Base-by-base conservation (phyloP, 2,113 vertebrate genomes). In the Gnathonemus echidnorhynchus region DNA sequence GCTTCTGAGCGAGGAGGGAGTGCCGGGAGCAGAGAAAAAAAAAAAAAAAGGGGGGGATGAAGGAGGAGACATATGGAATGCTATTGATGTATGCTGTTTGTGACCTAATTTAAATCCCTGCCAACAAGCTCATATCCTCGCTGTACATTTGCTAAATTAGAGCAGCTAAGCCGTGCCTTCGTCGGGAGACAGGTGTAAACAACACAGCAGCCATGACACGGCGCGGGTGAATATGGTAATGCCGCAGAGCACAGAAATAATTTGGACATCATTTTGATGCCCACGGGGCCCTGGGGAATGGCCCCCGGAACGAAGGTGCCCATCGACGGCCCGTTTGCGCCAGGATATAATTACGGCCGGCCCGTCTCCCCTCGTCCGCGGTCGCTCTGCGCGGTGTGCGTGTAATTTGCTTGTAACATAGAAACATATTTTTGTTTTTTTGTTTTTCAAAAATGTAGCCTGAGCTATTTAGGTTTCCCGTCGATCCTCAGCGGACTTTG, bases 81-180 rank as follows among this genome's bases (percentile, higher is more conserved):
- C 95, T 94, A 95, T 95, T 96, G 95, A 96, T 96, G 95, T 96
- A 96, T 96, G 96, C 96, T 93, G 93, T 94, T 95, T 93, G 94
- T 96, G 95, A 96, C 96, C 96, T 95, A 95, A 96, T 96, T 96
- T 96, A 96, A 96, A 95, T 95, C 95, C 93, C 92, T 95, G 95
- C 95, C 96, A 95, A 95, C 93, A 92, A 93, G 92, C 95, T 96
- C 95, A 95, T 96, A 96, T 96, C 94, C 95, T 95, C 95, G 95
- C 95, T 95, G 95, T 96, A 96, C 95, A 95, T 96, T 95, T 94
- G 94, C 92, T 94, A 95, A 96, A 96, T 96, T 94, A 96, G 93
- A 90, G 94, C 93, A 91, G 90, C 93, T 93, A 96, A 95, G 95
- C 94, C 94, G 94, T 89, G 92, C 92, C 93, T 89, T 88, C 91